Evolutionary conservation across 2,797 vertebrate genomes (phyloP).

Genomic region (Muraenolepis orangiensis): DNA sequence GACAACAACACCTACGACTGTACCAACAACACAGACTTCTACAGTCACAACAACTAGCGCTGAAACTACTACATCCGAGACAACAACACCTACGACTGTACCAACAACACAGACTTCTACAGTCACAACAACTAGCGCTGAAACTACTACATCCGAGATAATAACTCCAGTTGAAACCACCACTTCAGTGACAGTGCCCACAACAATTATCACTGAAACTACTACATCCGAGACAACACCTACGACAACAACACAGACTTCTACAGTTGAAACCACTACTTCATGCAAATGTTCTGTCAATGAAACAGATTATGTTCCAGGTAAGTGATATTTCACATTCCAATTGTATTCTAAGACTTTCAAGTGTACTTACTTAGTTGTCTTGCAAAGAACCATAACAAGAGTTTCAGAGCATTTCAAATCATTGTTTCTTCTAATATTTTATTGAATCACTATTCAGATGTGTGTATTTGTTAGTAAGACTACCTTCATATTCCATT

Average conservation of each 20-base stretch:
- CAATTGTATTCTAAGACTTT: neutral
- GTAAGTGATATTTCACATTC: conserved; percentile 34
- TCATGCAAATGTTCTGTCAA: conserved; percentile 57
- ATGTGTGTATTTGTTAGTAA: no score
- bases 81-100: neutral
- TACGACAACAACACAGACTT: no score
- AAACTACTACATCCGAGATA: neutral
- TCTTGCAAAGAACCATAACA: neutral
- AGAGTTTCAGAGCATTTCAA: neutral
- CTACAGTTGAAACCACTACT: conserved; percentile 4
- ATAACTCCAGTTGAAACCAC: neutral
- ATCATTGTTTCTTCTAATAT: neutral
- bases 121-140: neutral
- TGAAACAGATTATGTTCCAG: conserved; percentile 43
- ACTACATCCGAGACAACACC: no score
- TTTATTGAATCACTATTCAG: neutral
- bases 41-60: neutral
- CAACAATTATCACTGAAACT: conserved; percentile 11
- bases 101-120: neutral
- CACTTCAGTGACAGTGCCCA: neutral
- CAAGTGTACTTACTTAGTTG: neutral
- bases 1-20: neutral
- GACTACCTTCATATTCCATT: neutral
- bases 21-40: neutral
- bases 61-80: neutral